Evolutionary conservation across 2,888 invertebrate species (phyloP), one percentile per base, ranked within the genome.

Genomic region (Ochropleura plecta): DNA sequence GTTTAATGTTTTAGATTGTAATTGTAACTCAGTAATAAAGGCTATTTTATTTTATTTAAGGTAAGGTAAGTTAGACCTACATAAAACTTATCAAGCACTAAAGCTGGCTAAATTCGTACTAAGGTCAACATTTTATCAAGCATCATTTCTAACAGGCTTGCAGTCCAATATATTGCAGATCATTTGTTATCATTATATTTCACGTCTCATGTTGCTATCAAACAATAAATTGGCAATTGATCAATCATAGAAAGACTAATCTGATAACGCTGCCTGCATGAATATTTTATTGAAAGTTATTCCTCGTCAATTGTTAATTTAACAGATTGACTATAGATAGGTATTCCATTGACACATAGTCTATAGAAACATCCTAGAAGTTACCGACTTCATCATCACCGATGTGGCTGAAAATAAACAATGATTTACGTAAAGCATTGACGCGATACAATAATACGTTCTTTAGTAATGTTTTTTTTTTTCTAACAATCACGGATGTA

Each of bases 231-330:
- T 60, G 14, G 18, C 40, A 20, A 62, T 69, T 49, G 55, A 79
- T 82, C 60, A 81, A 67, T 70, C 65, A 65, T 63, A 69, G 8
- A 5, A 70, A 69, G 40, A 82, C 67, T 12, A 40, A 30, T 57
- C 51, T 67, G 59, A 82, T 78, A 55, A 16, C 66, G 3, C 16
- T 55, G 20, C 12, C 53, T 5, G n/a, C 53, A 55, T n/a, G 55
- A 42, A 60, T 44, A 44, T 62, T 70, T 81, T 48, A 70, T 73
- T 68, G 40, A 55, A 65, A 62, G 64, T 64, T 4, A 51, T 70
- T 44, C 40, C 70, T 40, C 44, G 49, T 9, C 18, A 10, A 79
- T 80, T 70, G 30, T 55, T 16, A 40, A 46, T n/a, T 46, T 2
- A n/a, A n/a, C 16, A 16, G 16, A 66, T 42, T 40, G 51, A 18